These are phyloP conservation scores for Ericerus pela DNA, from an alignment of 1,140 invertebrate species.

Conservation along the genomic window DNA sequence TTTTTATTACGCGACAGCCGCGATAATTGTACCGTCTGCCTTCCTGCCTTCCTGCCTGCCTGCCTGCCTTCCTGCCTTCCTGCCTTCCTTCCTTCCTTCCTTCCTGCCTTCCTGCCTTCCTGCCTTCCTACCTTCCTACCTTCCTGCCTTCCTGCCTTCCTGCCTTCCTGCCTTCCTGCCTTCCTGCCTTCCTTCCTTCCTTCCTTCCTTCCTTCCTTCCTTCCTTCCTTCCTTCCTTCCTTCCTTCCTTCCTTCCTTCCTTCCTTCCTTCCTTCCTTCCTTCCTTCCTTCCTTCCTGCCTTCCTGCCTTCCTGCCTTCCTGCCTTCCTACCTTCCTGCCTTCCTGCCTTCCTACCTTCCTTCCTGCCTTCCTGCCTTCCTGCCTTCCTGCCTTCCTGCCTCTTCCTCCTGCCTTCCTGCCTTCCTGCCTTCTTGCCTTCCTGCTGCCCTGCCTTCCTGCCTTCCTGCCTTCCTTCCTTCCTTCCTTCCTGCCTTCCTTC, in stretches of 20 bases:
- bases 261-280: conserved; percentile 2
- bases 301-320: not conserved
- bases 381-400: not conserved
- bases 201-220: not conserved
- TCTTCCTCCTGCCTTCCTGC: not conserved
- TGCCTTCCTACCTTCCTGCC: conserved; percentile 3
- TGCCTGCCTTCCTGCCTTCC: not conserved
- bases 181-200: not conserved
- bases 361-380: not conserved
- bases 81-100: not conserved
- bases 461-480: not conserved
- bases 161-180: not conserved
- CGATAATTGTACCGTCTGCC: too few species aligned
- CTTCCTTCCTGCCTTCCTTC: not conserved
- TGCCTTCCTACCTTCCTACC: not conserved
- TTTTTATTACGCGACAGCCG: too few species aligned
- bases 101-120: not conserved
- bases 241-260: conserved; percentile 8
- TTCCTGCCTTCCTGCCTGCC: too few species aligned
- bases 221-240: conserved; percentile 6
- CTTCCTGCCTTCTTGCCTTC: not conserved
- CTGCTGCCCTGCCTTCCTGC: not conserved
- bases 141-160: not conserved
- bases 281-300: not conserved
- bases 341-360: not conserved